Conservation (phyloP, 1,140 invertebrate genomes). For the Armadillidium nasatum region DNA sequence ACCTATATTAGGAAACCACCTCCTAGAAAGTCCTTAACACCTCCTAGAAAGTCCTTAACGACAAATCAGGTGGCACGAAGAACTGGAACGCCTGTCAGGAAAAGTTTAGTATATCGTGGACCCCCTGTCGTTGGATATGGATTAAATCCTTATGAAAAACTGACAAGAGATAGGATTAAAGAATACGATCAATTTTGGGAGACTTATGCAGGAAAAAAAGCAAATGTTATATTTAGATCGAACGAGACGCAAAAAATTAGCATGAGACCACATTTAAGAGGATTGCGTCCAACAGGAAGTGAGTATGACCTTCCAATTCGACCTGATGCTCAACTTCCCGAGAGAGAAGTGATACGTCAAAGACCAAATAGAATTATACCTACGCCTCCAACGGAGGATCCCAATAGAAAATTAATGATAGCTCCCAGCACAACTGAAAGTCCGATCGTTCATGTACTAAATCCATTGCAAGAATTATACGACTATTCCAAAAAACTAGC, state of each 20-base stretch:
- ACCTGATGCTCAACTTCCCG: constrained; percentile 1
- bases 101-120: constrained; percentile 17
- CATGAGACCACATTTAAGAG: constrained; percentile 1
- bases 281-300: not conserved
- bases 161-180: not conserved
- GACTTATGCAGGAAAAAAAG: constrained; percentile 18
- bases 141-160: constrained; percentile 22
- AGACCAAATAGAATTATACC: not conserved
- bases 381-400: not conserved
- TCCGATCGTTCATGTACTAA: constrained; percentile 26
- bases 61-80: not conserved
- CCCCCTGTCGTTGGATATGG: constrained; percentile 34
- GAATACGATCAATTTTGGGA: constrained; percentile 33
- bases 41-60: not conserved
- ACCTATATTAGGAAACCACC: no score
- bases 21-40: no score
- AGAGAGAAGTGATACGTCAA: not conserved
- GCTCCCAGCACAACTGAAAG: not conserved
- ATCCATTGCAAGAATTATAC: constrained; percentile 35
- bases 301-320: not conserved
- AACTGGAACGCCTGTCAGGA: not conserved
- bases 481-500: constrained; percentile 37
- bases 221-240: not conserved
- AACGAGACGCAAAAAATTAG: not conserved
- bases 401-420: constrained; percentile 26